phyloP scores from a whole-genome alignment of 2,888 invertebrate genomes.

The Orthonevra nobilis region DNA sequence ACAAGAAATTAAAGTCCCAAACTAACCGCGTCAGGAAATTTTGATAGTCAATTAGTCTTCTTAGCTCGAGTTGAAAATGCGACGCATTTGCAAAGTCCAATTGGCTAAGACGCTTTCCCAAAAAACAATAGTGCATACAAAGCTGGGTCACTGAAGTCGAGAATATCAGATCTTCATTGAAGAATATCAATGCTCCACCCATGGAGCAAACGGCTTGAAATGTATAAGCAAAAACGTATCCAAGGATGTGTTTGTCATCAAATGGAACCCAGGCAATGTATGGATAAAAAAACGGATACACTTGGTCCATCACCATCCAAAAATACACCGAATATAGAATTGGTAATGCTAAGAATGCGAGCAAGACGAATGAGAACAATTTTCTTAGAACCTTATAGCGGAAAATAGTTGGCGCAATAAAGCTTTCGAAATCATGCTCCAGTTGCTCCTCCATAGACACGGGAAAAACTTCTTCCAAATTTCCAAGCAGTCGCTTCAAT shows the following conservation, averaged over 20 bases:
- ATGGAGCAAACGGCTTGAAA: background rate
- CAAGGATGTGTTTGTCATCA: background rate
- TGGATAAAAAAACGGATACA: slow-evolving; percentile 1
- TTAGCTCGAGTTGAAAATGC: background rate
- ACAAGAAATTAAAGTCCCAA: too few relatives aligned
- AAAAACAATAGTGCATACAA: slow-evolving; percentile 39
- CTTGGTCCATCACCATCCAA: background rate
- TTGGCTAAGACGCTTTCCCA: background rate
- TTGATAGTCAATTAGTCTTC: slow-evolving; percentile 12
- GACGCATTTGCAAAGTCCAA: slow-evolving; percentile 10
- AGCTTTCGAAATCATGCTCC: background rate
- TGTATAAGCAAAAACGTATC: slow-evolving; percentile 3
- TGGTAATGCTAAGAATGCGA: background rate
- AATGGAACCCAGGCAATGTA: background rate
- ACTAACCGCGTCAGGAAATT: too few relatives aligned
- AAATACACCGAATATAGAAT: background rate
- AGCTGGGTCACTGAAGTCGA: slow-evolving; percentile 8
- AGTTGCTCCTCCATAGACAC: background rate
- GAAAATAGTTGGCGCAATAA: background rate
- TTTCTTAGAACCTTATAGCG: background rate
- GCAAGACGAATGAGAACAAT: background rate
- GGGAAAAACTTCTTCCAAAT: slow-evolving; percentile 14
- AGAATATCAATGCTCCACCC: background rate
- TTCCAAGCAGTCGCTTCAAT: background rate
- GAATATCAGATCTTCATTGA: slow-evolving; percentile 30